A percentile compares a stretch with the other conserved stretches of the same genome.
phyloP scores from a whole-genome alignment of 2,888 invertebrate genomes.

The Anodontia alba region DNA sequence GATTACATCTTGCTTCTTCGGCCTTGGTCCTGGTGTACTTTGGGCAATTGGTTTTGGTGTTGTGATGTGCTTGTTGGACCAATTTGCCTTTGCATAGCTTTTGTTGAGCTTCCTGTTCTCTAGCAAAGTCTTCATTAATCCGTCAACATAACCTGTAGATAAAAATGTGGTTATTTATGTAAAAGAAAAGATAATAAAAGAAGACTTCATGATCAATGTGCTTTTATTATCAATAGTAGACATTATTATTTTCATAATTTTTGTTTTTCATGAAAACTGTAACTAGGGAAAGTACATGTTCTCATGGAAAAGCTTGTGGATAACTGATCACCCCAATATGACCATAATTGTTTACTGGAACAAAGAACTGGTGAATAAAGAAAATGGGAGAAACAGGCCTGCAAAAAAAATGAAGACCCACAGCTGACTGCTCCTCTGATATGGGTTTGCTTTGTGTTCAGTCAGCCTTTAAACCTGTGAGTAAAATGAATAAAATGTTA shows the following conservation, averaged over 20 bases:
- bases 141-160: background rate
- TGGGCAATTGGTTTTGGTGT: slow-evolving; percentile 1
- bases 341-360: too few species aligned
- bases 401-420: too few species aligned
- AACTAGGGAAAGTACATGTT: background rate
- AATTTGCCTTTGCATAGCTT: background rate
- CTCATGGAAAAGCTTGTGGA: background rate
- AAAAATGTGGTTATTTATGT: background rate
- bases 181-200: background rate
- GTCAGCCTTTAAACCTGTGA: too few species aligned
- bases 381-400: too few species aligned
- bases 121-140: background rate
- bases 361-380: too few species aligned
- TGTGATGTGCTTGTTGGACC: background rate
- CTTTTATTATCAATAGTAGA: background rate
- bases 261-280: too few species aligned
- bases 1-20: background rate
- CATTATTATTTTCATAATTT: too few species aligned
- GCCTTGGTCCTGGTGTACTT: background rate
- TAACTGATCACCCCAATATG: background rate
- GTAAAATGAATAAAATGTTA: too few species aligned
- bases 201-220: background rate
- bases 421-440: too few species aligned
- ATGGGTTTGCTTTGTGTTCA: too few species aligned
- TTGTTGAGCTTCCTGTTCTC: slow-evolving; percentile 5